Base-by-base conservation (phyloP, 2,888 invertebrate species). In the Oscheius sp. region DNA sequence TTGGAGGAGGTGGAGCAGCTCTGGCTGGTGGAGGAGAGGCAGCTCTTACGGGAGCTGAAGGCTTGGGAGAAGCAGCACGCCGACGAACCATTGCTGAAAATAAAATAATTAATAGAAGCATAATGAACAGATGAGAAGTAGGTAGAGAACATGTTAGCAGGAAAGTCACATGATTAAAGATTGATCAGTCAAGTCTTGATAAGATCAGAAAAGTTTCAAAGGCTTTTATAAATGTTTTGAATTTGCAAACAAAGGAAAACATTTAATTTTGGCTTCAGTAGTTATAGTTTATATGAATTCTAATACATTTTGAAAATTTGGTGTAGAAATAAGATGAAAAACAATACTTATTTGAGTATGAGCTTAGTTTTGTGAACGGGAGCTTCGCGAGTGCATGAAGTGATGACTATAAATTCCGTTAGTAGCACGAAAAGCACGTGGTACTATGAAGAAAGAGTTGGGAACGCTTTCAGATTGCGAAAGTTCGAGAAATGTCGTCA, bases 41-140 rank as follows among this genome's bases (percentile, higher is more conserved):
- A 8, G 74, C 68, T 12, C 80, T 73, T 34, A 84, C 82, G 55
- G 84, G 84, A 46, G 82, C 76, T 45, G 82, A 81, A 27, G 83
- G 69, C 50, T 72, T 68, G 46, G 84, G 84, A 25, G 84, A 78
- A 61, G 84, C 79, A 46, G 77, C 70, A 71, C 84, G 76, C 55
- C 82, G 76, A 67, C 84, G 82, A 52, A 82, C 84, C 84, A 84
- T 84, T 75, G n/a, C 33, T 45, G 3, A 45, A 48, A 65, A 37
- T 12, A 3, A 45, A 15, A 39, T 15, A 61, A 20, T 17, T 5
- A 61, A 10, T 6, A 23, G 50, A 64, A 39, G 17, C 10, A 27
- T n/a, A 29, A 53, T 6, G n/a, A 29, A 12, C 2, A 29, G 29
- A 53, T 2, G 6, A 5, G 29, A 53, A 53, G n/a, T 8, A 17